Conservation (phyloP, 2,888 invertebrate species). For the Cancer borealis region DNA sequence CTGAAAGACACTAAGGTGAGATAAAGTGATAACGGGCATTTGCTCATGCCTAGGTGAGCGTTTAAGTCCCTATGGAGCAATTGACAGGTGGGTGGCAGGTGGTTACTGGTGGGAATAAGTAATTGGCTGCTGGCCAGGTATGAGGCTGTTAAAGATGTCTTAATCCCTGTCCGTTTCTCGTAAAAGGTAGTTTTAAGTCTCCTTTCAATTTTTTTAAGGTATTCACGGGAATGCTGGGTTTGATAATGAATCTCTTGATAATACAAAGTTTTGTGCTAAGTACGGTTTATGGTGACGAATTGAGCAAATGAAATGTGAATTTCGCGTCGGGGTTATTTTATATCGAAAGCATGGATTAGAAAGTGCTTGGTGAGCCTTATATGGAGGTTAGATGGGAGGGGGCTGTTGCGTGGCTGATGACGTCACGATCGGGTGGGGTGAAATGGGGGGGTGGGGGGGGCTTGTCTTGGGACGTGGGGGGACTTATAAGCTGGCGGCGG, state of each 20-base stretch:
- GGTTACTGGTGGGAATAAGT: background rate
- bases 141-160: no score
- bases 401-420: conserved; percentile 51
- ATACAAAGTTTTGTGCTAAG: no score
- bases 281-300: no score
- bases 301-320: background rate
- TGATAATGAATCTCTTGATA: no score
- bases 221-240: no score
- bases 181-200: no score
- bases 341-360: conserved; percentile 46
- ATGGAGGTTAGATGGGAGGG: conserved; percentile 31
- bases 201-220: no score
- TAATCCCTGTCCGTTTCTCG: no score
- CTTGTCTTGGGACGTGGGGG: background rate
- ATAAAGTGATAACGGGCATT: background rate
- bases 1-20: background rate
- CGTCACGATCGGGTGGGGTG: conserved; percentile 17
- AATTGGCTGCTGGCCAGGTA: background rate
- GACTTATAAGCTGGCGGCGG: conserved; percentile 37
- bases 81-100: conserved; percentile 53
- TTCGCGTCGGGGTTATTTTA: background rate
- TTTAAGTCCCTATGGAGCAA: conserved; percentile 44
- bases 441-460: background rate
- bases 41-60: conserved; percentile 45
- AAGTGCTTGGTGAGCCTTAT: conserved; percentile 38